Conservation (phyloP, 2,888 invertebrate species). For the Cheiracanthium punctorium region DNA sequence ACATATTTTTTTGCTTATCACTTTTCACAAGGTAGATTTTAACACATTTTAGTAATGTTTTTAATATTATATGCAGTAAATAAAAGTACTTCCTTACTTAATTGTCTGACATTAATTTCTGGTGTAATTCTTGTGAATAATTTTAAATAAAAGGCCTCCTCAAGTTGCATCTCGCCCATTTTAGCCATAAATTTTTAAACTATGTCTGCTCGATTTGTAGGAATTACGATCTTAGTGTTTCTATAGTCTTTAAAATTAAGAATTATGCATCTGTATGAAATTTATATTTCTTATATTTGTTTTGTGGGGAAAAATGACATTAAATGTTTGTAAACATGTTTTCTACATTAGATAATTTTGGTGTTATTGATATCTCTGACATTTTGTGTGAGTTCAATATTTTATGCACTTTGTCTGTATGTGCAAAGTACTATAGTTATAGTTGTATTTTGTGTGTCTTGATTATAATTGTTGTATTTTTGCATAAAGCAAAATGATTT, state of each 20-base stretch:
- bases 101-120: slow-evolving; percentile 1
- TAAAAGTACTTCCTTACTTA: not conserved
- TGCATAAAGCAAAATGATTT: not conserved
- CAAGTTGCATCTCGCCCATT: not conserved
- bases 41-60: slow-evolving; percentile 26
- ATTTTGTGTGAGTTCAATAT: slow-evolving; percentile 44
- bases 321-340: slow-evolving; percentile 19
- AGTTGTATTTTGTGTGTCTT: slow-evolving; percentile 47
- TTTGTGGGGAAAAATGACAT: slow-evolving; percentile 15
- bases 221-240: slow-evolving; percentile 22
- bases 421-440: slow-evolving; percentile 36
- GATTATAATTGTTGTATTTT: slow-evolving; percentile 49
- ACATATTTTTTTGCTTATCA: slow-evolving; percentile 46
- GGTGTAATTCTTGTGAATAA: not conserved
- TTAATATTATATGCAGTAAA: slow-evolving; percentile 9
- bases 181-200: slow-evolving; percentile 15
- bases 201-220: slow-evolving; percentile 20
- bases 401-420: slow-evolving; percentile 41
- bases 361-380: slow-evolving; percentile 20
- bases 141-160: not conserved
- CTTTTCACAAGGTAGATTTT: slow-evolving; percentile 40
- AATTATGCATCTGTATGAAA: slow-evolving; percentile 9
- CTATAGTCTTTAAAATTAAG: slow-evolving; percentile 17
- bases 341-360: slow-evolving; percentile 26
- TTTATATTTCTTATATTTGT: slow-evolving; percentile 20